Evolutionary conservation across 2,113 vertebrate species (phyloP), one percentile per base, ranked within the genome.

Genomic region (Scophthalmus maximus): DNA sequence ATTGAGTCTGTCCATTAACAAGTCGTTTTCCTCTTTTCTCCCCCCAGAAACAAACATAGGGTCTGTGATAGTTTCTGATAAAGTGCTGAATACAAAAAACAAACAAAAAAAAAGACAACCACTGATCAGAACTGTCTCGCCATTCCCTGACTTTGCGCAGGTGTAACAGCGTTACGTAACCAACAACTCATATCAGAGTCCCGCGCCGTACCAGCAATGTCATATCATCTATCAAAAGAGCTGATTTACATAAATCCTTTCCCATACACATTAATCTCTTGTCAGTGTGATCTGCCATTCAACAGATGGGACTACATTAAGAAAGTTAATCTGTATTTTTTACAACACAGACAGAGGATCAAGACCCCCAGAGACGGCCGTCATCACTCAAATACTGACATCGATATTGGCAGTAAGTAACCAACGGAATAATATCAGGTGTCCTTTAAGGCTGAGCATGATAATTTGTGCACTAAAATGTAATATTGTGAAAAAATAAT

Each of bases 381-480:
- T 47, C 62, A 67, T 73, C 46, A 26, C 30, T 88, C 55, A 61
- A 55, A 58, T 2, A 14, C 20, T 34, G 67, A 76, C 22, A 38
- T 30, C 17, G 27, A 64, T 61, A 51, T 9, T 57, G 40, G 27
- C 47, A 66, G 8, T 8, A 40, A 50, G 34, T 67, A 62, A 87
- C 70, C 30, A 1, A 38, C 26, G 58, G 60, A 47, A 66, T 65
- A n/a, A 63, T 63, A 87, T 79, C 72, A 78, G 34, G 68, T 66
- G 32, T 79, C 68, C 49, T 51, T 74, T 25, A n/a, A 51, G 65
- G 29, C n/a, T 64, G 67, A 78, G 52, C 8, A 17, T 76, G 80
- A 88, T 88, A 66, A 74, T 89, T 79, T 71, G 56, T 55, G 14
- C 49, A 38, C 71, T 10, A 27, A 3, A 70, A 71, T 38, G 49